Evolutionary conservation across 2,797 vertebrate genomes (phyloP), one percentile per base, ranked within the genome.

Genomic region (Enteromius mattozi): DNA sequence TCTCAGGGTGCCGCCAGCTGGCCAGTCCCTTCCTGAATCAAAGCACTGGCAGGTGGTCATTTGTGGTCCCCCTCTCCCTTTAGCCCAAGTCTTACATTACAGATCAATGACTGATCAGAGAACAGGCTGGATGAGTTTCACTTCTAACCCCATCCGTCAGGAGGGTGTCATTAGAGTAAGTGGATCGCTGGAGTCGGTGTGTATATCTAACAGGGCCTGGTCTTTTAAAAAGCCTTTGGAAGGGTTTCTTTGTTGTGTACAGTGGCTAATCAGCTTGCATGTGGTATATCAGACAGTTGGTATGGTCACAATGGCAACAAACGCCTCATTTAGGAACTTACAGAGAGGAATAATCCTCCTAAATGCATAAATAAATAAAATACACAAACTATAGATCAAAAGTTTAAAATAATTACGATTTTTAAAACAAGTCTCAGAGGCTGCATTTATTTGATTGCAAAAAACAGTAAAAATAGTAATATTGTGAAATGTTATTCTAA

Each of bases 31-130:
- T 85, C 78, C 78, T 88, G 83, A 86, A 88, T 88, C 87, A 87
- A 86, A 83, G 79, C 68, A n/a, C 81, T 86, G 89, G 80, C 87
- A 88, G 86, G 87, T 87, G 85, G 85, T 88, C 83, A 80, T 90
- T 88, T 88, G 83, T 88, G 85, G 54, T 78, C 61, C 75, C 86
- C 74, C 75, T 75, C 80, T 81, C 63, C 81, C 74, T 80, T 85
- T 54, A 74, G 85, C 77, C 87, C 40, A 59, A 81, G 81, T 83
- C 78, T 86, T 81, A 75, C 85, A 84, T 88, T 87, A 83, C 87
- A 81, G 83, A 86, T 87, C 86, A 81, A 90, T 90, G 87, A 79
- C 30, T 65, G 79, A 87, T 87, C 78, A 78, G 83, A 87, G 85
- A 86, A 65, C 66, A 69, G 87, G 59, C 86, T 74, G 70, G 79